Evolutionary conservation across 2,797 vertebrate genomes (phyloP), one percentile per base, ranked within the genome.

Genomic region (Parambassis ranga): DNA sequence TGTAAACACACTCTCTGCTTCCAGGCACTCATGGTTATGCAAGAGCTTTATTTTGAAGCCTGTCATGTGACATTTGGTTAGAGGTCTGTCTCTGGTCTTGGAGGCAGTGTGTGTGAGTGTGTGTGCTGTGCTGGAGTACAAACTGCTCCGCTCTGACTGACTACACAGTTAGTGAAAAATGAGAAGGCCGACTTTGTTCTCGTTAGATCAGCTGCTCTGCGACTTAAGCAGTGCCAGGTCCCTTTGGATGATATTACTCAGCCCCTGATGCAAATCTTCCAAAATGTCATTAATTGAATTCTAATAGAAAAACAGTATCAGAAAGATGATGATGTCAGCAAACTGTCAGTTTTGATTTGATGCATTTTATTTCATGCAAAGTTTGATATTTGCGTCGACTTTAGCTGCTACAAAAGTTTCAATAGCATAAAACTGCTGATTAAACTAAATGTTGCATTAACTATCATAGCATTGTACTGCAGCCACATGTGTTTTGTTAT

Each of bases 21-120:
- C 51, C 60, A 75, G 75, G 59, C 66, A 50, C 52, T 71, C 35
- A 13, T 62, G 51, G 76, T 88, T 89, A 84, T 68, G 77, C 75
- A 89, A 85, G 42, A 75, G 53, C 57, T 78, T 81, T 68, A 76
- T 83, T 87, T 83, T 83, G 70, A 83, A 85, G 60, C 46, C 60
- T 65, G 72, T 61, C 84, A 82, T 82, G 82, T 86, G 84, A 83
- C 71, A 76, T 79, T 86, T 82, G 56, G 59, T 86, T 50, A 56
- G 79, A 52, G 52, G 58, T 59, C 57, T 70, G 61, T 66, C 57
- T 78, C 42, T 59, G 57, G 44, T 69, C 47, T 64, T 38, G 38
- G 39, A 43, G 46, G 20, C 48, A 9, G 26, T n/a, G 51, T 24
- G 5, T 18, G 28, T 33, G 47, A 38, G 49, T 35, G 13, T 26